Conservation (phyloP, 2,888 invertebrate species). For the Drosophila anomelani region DNA sequence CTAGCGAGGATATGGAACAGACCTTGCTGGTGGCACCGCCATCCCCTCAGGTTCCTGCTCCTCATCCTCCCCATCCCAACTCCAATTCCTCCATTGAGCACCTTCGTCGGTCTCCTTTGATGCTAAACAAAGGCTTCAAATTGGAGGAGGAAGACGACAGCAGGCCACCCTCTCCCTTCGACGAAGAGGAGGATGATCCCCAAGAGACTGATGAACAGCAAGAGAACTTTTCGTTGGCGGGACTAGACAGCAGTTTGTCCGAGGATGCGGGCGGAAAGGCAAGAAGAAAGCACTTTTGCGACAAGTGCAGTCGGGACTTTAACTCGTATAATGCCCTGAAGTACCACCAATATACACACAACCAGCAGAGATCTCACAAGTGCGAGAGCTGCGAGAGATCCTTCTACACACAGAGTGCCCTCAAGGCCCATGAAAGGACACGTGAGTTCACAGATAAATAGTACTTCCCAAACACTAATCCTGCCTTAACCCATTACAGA, state of each 20-base stretch:
- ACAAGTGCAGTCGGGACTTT: conserved; percentile 89
- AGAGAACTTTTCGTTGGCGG: conserved; percentile 13
- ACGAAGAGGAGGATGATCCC: conserved; percentile 8
- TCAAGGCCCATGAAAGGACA: conserved; percentile 92
- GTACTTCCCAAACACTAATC: background rate
- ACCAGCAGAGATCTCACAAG: conserved; percentile 90
- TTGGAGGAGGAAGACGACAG: conserved; percentile 56
- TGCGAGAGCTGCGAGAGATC: conserved; percentile 93
- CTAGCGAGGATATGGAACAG: conserved; percentile 19
- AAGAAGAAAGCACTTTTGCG: conserved; percentile 70
- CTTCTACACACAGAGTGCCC: conserved; percentile 92
- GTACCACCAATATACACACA: conserved; percentile 93
- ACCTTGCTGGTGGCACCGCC: conserved; percentile 41
- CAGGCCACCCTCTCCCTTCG: conserved; percentile 26
- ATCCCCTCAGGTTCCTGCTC: conserved; percentile 45
- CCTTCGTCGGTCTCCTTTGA: conserved; percentile 59
- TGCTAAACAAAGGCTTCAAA: conserved; percentile 55
- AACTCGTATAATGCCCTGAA: conserved; percentile 93
- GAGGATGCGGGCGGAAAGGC: conserved; percentile 25
- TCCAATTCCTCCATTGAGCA: conserved; percentile 57
- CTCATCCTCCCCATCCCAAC: conserved; percentile 28
- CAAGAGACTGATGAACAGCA: conserved; percentile 12
- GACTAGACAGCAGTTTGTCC: conserved; percentile 17
- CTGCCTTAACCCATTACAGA: conserved; percentile 78
- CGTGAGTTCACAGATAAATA: conserved; percentile 80